These are phyloP conservation scores for Agelaius phoeniceus DNA, from an alignment of 2,113 vertebrate species.

Conservation along the genomic window DNA sequence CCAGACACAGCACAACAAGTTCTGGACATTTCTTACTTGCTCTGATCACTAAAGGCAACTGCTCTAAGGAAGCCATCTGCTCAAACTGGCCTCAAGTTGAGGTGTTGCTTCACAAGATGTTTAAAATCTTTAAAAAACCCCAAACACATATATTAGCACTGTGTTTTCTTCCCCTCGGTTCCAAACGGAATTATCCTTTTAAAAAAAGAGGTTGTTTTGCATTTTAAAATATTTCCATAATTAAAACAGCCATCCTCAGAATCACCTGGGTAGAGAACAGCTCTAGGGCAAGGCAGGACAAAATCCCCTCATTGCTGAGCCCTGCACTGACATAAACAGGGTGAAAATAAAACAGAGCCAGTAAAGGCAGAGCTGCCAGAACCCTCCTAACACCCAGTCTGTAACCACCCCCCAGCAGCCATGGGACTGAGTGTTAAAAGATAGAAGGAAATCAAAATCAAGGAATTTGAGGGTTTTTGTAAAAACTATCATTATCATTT, in stretches of 20 bases:
- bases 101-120: background rate
- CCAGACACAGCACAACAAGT: background rate
- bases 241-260: background rate
- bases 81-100: background rate
- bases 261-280: background rate
- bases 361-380: background rate
- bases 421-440: background rate
- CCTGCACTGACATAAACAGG: background rate
- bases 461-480: background rate
- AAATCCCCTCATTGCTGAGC: background rate
- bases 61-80: background rate
- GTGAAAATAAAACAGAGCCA: background rate
- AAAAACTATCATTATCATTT: background rate
- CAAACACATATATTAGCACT: accelerated
- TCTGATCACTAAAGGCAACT: background rate
- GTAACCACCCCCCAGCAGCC: background rate
- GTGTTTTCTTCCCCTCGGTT: background rate
- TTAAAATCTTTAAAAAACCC: background rate
- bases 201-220: background rate
- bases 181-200: background rate
- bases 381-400: background rate
- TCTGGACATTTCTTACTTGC: background rate
- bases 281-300: background rate
- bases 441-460: background rate
- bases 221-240: background rate